Conservation (phyloP, 2,888 invertebrate genomes). For the Orchesella flavescens region DNA sequence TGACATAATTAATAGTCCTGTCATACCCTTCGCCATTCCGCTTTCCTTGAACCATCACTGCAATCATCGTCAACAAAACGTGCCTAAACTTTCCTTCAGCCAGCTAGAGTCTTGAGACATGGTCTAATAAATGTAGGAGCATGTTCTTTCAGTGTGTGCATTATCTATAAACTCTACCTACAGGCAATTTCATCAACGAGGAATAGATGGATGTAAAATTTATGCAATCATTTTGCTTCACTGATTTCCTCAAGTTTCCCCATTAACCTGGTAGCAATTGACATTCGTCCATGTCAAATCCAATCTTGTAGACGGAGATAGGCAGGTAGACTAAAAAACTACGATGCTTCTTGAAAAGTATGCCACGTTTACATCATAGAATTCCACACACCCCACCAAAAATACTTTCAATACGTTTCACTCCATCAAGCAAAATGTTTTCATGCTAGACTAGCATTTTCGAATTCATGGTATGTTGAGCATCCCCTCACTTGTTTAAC, state of each 20-base stretch:
- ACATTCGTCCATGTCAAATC: slow-evolving; percentile 53
- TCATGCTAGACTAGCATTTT: slow-evolving; percentile 31
- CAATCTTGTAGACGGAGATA: slow-evolving; percentile 10
- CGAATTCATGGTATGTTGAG: slow-evolving; percentile 20
- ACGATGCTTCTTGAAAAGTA: too few relatives aligned
- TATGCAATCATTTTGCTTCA: slow-evolving; percentile 51
- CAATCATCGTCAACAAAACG: neutral
- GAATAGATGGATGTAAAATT: slow-evolving; percentile 26
- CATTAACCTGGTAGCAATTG: slow-evolving; percentile 48
- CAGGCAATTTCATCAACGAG: neutral
- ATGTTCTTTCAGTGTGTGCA: too few relatives aligned
- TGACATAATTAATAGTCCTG: slow-evolving; percentile 19
- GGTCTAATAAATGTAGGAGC: too few relatives aligned
- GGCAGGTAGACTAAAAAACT: neutral
- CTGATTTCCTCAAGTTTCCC: slow-evolving; percentile 55
- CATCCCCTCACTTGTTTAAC: neutral
- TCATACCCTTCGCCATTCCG: slow-evolving; percentile 1
- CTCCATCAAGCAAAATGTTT: slow-evolving; percentile 49
- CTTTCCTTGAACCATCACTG: neutral
- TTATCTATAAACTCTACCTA: neutral
- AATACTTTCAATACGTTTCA: slow-evolving; percentile 40
- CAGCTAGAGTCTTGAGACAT: too few relatives aligned
- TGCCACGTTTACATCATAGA: too few relatives aligned
- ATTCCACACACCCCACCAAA: too few relatives aligned
- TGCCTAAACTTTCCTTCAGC: slow-evolving; percentile 13